phyloP scores from a whole-genome alignment of 2,113 vertebrate genomes.

The Casuarius casuarius region DNA sequence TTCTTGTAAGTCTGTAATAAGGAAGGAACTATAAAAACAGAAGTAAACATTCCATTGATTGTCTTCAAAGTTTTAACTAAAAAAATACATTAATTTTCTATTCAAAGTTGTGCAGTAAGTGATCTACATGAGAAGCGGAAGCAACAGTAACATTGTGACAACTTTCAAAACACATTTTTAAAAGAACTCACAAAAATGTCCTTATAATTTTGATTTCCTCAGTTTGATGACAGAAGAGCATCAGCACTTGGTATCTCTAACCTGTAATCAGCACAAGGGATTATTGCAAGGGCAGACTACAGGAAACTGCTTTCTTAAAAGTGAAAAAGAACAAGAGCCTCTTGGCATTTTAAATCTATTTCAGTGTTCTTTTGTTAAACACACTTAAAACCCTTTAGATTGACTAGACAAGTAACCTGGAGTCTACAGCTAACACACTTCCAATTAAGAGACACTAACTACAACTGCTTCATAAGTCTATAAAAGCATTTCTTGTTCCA shows the following conservation, averaged over 20 bases:
- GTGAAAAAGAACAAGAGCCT: not conserved
- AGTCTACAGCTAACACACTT: not conserved
- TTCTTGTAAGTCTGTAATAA: not conserved
- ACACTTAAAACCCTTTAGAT: not conserved
- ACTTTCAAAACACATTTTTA: not conserved
- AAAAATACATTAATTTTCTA: not conserved
- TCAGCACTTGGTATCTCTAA: not conserved
- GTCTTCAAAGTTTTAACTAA: not conserved
- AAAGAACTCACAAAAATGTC: not conserved
- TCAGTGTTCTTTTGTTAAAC: not conserved
- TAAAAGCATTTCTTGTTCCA: not conserved
- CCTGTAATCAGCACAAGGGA: not conserved
- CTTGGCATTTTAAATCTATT: not conserved
- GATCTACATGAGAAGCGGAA: not conserved
- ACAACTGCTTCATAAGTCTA: not conserved
- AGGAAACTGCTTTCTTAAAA: not conserved
- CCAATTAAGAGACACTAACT: not conserved
- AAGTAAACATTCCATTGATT: not conserved
- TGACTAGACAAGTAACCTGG: not conserved
- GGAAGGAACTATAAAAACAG: not conserved
- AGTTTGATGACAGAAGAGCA: not conserved
- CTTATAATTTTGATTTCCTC: not conserved
- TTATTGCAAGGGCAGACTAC: not conserved
- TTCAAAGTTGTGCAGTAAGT: not conserved
- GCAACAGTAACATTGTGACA: not conserved